phyloP scores from a whole-genome alignment of 2,888 invertebrate genomes.

The Caenorhabditis plicata region DNA sequence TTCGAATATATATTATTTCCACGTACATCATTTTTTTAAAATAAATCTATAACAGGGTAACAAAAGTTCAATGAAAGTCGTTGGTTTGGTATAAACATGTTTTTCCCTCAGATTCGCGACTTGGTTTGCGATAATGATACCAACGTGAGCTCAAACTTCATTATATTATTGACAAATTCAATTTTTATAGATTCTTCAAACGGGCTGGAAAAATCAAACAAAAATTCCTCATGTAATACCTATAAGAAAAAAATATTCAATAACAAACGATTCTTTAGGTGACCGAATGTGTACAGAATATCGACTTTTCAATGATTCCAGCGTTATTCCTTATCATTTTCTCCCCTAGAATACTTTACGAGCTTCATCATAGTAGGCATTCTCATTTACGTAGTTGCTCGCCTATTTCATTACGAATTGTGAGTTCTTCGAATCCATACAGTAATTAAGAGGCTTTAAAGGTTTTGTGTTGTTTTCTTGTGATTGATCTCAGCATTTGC shows the following conservation, averaged over 20 bases:
- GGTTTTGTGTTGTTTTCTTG: slow-evolving; percentile 37
- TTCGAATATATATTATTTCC: no score
- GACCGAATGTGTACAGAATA: slow-evolving; percentile 56
- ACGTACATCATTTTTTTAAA: no score
- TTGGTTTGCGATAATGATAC: slow-evolving; percentile 23
- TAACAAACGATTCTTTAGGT: slow-evolving; percentile 45
- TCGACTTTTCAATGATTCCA: slow-evolving; percentile 55
- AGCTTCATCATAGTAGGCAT: slow-evolving; percentile 52
- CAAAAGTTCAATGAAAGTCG: slow-evolving; percentile 10
- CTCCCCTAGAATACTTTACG: slow-evolving; percentile 48
- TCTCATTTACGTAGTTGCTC: slow-evolving; percentile 42
- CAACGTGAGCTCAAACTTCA: slow-evolving; percentile 14
- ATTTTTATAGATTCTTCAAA: slow-evolving; percentile 33
- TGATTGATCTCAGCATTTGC: slow-evolving; percentile 41
- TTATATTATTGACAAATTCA: background rate
- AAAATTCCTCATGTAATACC: no score
- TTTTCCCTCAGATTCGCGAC: slow-evolving; percentile 32
- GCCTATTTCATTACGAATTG: slow-evolving; percentile 56
- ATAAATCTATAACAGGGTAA: background rate
- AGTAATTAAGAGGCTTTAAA: slow-evolving; percentile 6
- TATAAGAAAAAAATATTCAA: no score
- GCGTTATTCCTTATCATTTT: slow-evolving; percentile 52
- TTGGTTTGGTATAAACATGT: no score
- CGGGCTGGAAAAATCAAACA: slow-evolving; percentile 35
- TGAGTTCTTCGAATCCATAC: slow-evolving; percentile 22